A percentile compares a stretch with the other conserved stretches of the same genome.
These are phyloP conservation scores for Apeira syringaria DNA, from an alignment of 2,888 invertebrate genomes.

Conservation along the genomic window DNA sequence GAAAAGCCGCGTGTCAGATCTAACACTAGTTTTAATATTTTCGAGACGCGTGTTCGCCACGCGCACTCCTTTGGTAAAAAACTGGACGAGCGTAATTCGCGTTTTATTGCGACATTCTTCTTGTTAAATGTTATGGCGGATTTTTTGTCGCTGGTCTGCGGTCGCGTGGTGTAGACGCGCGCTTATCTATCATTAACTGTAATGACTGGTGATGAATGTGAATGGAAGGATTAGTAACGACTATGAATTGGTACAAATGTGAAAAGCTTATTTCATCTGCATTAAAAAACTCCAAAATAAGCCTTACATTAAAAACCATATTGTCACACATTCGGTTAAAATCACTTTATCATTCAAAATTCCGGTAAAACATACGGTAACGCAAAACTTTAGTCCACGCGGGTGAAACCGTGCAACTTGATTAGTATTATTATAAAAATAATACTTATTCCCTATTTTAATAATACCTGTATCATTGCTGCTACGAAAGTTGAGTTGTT, in stretches of 20 bases:
- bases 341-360: too few relatives aligned
- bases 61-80: slow-evolving; percentile 78
- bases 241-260: slow-evolving; percentile 19
- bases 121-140: slow-evolving; percentile 72
- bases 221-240: slow-evolving; percentile 36
- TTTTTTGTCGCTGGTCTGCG: slow-evolving; percentile 65
- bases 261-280: too few relatives aligned
- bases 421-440: too few relatives aligned
- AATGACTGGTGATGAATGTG: slow-evolving; percentile 58
- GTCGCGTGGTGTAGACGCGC: slow-evolving; percentile 48
- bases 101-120: slow-evolving; percentile 78
- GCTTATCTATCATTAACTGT: slow-evolving; percentile 62
- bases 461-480: too few relatives aligned
- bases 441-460: too few relatives aligned
- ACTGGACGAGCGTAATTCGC: slow-evolving; percentile 75
- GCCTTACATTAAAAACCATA: too few relatives aligned
- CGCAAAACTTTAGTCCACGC: too few relatives aligned
- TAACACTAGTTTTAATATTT: slow-evolving; percentile 84
- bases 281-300: too few relatives aligned
- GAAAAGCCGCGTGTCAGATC: slow-evolving; percentile 81
- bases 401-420: too few relatives aligned
- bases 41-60: slow-evolving; percentile 70
- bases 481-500: too few relatives aligned
- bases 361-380: too few relatives aligned
- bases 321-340: too few relatives aligned